These are phyloP conservation scores for Callosobruchus maculatus DNA, from an alignment of 2,888 invertebrate genomes.

Conservation along the genomic window DNA sequence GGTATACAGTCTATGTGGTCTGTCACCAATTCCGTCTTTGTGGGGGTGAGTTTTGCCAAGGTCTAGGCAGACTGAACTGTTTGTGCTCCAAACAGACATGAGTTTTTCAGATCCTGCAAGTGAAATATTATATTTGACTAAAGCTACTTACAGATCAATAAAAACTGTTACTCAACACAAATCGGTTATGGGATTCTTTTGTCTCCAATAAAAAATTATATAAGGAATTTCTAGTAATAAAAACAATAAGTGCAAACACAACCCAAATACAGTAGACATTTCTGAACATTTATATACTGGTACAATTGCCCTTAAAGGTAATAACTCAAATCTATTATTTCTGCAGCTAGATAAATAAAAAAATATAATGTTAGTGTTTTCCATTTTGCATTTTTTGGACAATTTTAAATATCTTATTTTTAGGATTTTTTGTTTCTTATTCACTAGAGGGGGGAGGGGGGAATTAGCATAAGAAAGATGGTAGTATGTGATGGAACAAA, in stretches of 20 bases:
- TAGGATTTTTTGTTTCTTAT: too few species aligned
- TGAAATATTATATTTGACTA: background rate
- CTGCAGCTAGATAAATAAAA: too few species aligned
- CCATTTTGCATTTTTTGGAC: too few species aligned
- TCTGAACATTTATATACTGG: background rate
- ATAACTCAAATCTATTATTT: too few species aligned
- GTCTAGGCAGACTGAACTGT: constrained; percentile 55
- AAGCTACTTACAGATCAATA: background rate
- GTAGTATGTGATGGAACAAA: too few species aligned
- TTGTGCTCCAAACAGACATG: constrained; percentile 71
- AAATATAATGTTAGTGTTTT: too few species aligned
- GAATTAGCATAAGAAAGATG: too few species aligned
- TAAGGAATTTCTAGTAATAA: background rate
- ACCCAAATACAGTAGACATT: background rate
- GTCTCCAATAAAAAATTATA: background rate
- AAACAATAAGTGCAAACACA: background rate
- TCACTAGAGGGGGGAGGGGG: too few species aligned
- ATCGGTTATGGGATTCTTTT: background rate
- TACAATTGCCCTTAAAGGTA: background rate
- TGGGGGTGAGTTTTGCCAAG: constrained; percentile 29
- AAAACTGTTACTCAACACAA: background rate
- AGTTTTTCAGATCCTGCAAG: constrained; percentile 26
- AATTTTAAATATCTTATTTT: too few species aligned
- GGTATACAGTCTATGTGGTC: constrained; percentile 35
- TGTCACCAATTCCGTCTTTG: constrained; percentile 31